A percentile compares a stretch with the other conserved stretches of the same genome.
These are phyloP conservation scores for Labeo catla DNA, from an alignment of 2,113 vertebrate genomes.

Conservation along the genomic window DNA sequence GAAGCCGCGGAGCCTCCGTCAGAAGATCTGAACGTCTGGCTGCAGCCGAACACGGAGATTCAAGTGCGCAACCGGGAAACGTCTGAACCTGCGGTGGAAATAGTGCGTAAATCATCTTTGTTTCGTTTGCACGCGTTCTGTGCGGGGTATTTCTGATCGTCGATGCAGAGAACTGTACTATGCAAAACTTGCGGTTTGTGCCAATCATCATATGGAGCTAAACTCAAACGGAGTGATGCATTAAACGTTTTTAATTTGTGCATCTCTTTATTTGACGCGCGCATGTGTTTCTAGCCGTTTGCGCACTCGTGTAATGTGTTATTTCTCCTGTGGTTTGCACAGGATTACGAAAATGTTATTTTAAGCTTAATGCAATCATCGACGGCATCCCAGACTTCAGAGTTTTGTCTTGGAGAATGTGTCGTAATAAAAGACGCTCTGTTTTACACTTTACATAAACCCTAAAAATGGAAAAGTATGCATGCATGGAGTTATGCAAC, in stretches of 20 bases:
- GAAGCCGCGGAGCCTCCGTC: constrained; percentile 71
- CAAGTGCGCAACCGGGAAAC: background rate
- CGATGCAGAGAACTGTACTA: background rate
- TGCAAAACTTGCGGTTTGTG: constrained; percentile 36
- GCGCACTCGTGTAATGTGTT: background rate
- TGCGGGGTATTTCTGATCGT: background rate
- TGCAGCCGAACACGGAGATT: constrained; percentile 57
- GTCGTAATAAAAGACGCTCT: background rate
- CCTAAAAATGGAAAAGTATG: constrained; percentile 6
- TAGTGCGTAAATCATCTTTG: background rate
- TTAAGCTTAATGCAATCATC: constrained; percentile 6
- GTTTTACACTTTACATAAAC: background rate
- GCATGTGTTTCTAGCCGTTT: background rate
- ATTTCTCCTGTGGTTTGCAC: constrained; percentile 9
- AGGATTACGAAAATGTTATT: constrained; percentile 5
- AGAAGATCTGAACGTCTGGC: constrained; percentile 63
- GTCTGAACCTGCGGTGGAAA: background rate
- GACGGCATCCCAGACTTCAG: constrained; percentile 1
- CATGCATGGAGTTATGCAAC: constrained; percentile 13
- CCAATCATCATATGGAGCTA: background rate
- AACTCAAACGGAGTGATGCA: background rate
- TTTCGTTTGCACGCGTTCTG: background rate
- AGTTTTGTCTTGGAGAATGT: background rate
- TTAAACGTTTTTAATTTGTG: background rate
- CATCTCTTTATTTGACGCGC: background rate